Evolutionary conservation across 2,113 vertebrate genomes (phyloP).

Genomic region (Muscicapa adusta): DNA sequence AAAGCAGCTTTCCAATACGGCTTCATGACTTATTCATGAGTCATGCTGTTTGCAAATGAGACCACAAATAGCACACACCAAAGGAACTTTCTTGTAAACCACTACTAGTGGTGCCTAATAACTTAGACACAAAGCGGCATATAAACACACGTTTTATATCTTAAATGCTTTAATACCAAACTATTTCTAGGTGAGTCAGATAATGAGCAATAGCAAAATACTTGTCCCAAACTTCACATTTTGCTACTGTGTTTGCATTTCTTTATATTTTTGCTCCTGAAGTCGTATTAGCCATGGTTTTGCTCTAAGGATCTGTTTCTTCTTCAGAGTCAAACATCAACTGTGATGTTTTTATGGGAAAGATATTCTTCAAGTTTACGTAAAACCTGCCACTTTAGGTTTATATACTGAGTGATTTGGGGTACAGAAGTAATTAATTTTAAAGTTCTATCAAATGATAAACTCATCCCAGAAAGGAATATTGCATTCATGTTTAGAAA

Average conservation of each 20-base stretch:
- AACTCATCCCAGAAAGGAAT: not conserved
- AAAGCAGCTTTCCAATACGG: not conserved
- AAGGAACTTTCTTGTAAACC: conserved; percentile 19
- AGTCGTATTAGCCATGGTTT: not conserved
- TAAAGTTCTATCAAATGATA: not conserved
- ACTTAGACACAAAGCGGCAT: not conserved
- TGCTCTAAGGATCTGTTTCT: not conserved
- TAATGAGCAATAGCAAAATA: conserved; percentile 1
- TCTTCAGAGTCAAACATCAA: not conserved
- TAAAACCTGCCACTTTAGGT: not conserved
- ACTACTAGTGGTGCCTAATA: not conserved
- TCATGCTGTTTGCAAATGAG: not conserved
- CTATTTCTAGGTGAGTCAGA: conserved; percentile 28
- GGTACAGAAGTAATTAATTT: not conserved
- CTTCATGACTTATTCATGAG: conserved; percentile 26
- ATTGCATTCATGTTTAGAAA: not conserved
- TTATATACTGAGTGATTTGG: not conserved
- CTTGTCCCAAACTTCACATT: not conserved
- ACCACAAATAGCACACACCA: not conserved
- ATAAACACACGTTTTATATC: not conserved
- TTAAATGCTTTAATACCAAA: not conserved
- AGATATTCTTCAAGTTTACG: not conserved
- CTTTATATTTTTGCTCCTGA: not conserved
- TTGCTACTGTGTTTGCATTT: not conserved
- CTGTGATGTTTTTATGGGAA: not conserved